Evolutionary conservation across 2,888 invertebrate species (phyloP).

Genomic region (Acanthosoma haemorrhoidale): DNA sequence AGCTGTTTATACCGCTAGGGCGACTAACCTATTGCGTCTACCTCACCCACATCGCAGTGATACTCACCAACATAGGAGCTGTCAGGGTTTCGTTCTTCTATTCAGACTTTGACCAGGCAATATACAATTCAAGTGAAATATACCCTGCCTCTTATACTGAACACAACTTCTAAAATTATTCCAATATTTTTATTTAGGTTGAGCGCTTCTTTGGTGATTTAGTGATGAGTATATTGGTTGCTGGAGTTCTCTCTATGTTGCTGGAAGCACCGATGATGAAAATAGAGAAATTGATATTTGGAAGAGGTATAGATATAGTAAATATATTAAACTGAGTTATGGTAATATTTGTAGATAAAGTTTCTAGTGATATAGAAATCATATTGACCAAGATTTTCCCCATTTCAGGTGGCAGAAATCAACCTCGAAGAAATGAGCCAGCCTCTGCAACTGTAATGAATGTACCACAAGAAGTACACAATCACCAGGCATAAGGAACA

Average conservation of each 20-base stretch:
- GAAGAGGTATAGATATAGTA: too few relatives aligned
- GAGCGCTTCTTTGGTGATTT: conserved; percentile 44
- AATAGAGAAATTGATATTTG: conserved; percentile 40
- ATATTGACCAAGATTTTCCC: too few relatives aligned
- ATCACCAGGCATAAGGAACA: too few relatives aligned
- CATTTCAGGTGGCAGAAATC: too few relatives aligned
- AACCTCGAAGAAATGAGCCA: too few relatives aligned
- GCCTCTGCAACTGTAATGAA: too few relatives aligned
- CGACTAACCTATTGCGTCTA: conserved; percentile 55
- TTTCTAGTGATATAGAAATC: too few relatives aligned
- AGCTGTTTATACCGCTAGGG: conserved; percentile 46
- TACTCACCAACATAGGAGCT: conserved; percentile 35
- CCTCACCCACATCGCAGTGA: conserved; percentile 50
- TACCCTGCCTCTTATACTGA: neutral
- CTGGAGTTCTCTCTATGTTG: conserved; percentile 44
- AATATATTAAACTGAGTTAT: too few relatives aligned
- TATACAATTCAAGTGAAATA: conserved; percentile 15
- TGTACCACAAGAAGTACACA: too few relatives aligned
- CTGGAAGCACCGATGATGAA: conserved; percentile 45
- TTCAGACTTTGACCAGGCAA: conserved; percentile 44
- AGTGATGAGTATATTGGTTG: conserved; percentile 42
- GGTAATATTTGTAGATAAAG: too few relatives aligned
- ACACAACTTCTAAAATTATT: neutral
- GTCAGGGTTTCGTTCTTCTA: conserved; percentile 15
- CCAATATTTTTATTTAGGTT: conserved; percentile 42